These are phyloP conservation scores for Lophotriccus pileatus DNA, from an alignment of 2,797 vertebrate species.

Conservation along the genomic window DNA sequence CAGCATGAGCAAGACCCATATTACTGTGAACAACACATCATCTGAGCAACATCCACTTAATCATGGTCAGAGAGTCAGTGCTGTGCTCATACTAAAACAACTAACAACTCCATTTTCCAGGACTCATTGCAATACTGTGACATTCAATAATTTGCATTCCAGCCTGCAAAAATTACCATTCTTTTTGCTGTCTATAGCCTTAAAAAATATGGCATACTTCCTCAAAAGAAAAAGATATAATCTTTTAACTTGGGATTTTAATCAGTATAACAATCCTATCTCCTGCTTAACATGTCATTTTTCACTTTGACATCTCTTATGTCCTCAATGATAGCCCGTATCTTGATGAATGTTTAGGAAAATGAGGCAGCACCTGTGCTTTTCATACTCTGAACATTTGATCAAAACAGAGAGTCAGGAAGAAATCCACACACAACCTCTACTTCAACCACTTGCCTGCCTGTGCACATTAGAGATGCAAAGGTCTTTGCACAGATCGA, in stretches of 20 bases:
- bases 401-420: not conserved
- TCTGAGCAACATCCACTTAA: not conserved
- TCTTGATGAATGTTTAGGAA: not conserved
- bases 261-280: not conserved
- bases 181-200: not conserved
- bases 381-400: not conserved
- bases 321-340: not conserved
- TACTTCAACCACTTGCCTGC: not conserved
- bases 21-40: not conserved
- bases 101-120: not conserved
- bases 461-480: not conserved
- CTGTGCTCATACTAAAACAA: not conserved
- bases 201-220: not conserved
- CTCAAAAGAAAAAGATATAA: not conserved
- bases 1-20: slow-evolving; percentile 44
- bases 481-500: not conserved
- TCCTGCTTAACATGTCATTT: not conserved
- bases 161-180: not conserved
- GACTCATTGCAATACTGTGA: not conserved
- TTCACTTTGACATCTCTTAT: not conserved
- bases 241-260: not conserved
- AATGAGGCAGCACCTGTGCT: not conserved
- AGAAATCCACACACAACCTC: not conserved
- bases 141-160: slow-evolving; percentile 9
- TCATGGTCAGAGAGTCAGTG: not conserved